These are phyloP conservation scores for Listronotus oregonensis DNA, from an alignment of 1,140 invertebrate species.

Conservation along the genomic window DNA sequence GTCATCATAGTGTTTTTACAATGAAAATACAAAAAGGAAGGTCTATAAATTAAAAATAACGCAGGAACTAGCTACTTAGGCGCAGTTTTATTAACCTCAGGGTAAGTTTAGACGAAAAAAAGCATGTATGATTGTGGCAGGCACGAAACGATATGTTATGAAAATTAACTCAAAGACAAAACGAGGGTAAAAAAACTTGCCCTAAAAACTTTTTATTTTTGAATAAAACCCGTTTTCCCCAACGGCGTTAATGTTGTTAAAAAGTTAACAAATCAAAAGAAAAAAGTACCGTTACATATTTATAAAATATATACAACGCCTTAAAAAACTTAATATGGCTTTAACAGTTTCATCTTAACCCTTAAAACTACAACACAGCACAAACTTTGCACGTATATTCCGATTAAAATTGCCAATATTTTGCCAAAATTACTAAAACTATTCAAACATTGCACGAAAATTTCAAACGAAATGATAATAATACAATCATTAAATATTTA, in stretches of 20 bases:
- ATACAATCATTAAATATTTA: too few species aligned
- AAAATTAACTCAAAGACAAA: too few species aligned
- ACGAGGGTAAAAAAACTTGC: not conserved
- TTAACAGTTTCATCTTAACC: slow-evolving; percentile 14
- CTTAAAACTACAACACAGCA: slow-evolving; percentile 35
- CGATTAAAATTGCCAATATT: slow-evolving; percentile 12
- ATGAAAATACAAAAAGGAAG: slow-evolving; percentile 6
- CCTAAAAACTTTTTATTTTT: not conserved
- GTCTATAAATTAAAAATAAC: slow-evolving; percentile 10
- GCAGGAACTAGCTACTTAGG: slow-evolving; percentile 17
- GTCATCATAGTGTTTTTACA: slow-evolving; percentile 10
- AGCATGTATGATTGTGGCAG: too few species aligned
- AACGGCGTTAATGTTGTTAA: not conserved
- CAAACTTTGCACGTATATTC: slow-evolving; percentile 34
- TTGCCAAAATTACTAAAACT: slow-evolving; percentile 13
- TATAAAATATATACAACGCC: slow-evolving; percentile 21
- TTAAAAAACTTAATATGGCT: slow-evolving; percentile 31
- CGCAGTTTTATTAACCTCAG: not conserved
- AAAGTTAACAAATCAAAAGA: not conserved
- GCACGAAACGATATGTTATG: too few species aligned
- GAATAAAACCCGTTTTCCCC: too few species aligned
- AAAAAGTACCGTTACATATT: slow-evolving; percentile 11
- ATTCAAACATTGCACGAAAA: not conserved
- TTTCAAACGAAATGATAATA: not conserved
- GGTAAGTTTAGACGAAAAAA: too few species aligned